These are phyloP conservation scores for Dendroctonus ponderosae DNA, from an alignment of 1,140 invertebrate species.

Conservation along the genomic window DNA sequence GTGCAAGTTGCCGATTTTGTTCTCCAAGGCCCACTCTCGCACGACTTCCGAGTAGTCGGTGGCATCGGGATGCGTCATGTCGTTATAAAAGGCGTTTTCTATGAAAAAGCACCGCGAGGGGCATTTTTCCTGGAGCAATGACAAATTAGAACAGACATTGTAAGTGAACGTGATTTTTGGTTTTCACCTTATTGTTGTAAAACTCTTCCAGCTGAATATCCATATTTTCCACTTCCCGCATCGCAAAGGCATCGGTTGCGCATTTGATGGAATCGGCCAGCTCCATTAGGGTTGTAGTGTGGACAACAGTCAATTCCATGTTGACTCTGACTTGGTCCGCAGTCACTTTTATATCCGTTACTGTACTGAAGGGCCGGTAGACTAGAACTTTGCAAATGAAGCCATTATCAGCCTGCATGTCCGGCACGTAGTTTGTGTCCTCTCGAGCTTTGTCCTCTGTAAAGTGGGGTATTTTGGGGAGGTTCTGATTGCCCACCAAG, in stretches of 20 bases:
- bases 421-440: constrained; percentile 9
- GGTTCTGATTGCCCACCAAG: background rate
- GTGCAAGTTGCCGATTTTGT: constrained; percentile 54
- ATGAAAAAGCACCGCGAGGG: constrained; percentile 68
- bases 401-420: constrained; percentile 43
- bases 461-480: background rate
- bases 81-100: constrained; percentile 66
- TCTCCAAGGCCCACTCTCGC: constrained; percentile 57
- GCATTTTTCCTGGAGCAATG: constrained; percentile 56
- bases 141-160: constrained; percentile 12
- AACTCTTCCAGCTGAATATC: constrained; percentile 43
- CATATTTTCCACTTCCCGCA: constrained; percentile 56
- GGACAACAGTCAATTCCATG: constrained; percentile 56
- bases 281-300: constrained; percentile 57
- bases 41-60: constrained; percentile 62
- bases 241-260: constrained; percentile 55
- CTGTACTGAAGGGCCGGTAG: constrained; percentile 47
- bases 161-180: constrained; percentile 13
- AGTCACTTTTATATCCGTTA: constrained; percentile 18
- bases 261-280: constrained; percentile 61
- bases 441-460: background rate
- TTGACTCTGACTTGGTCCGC: constrained; percentile 38
- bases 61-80: constrained; percentile 54
- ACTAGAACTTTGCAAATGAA: constrained; percentile 47
- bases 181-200: constrained; percentile 53